Conservation (phyloP, 2,797 vertebrate genomes). For the Myripristis jacobus region DNA sequence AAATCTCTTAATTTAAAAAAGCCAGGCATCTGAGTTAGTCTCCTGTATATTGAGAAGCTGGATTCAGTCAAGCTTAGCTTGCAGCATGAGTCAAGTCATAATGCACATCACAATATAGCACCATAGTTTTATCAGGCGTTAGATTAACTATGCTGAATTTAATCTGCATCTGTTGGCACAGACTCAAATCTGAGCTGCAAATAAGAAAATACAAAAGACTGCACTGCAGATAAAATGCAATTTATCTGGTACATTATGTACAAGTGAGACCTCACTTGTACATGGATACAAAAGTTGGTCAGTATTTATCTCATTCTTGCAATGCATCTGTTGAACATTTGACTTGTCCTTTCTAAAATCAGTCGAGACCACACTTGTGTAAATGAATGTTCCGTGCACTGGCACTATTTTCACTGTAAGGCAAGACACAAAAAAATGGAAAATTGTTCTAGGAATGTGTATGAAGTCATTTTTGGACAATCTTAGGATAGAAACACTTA, state of each 20-base stretch:
- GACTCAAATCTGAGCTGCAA: constrained; percentile 8
- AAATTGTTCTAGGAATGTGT: background rate
- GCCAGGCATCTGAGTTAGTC: background rate
- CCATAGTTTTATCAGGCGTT: background rate
- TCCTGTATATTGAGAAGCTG: background rate
- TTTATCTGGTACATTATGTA: background rate
- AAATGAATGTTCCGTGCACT: background rate
- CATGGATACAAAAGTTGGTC: background rate
- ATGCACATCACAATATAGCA: background rate
- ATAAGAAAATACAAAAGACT: no score
- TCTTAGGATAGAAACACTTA: background rate
- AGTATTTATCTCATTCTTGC: background rate
- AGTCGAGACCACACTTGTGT: no score
- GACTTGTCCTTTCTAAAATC: background rate
- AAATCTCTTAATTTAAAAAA: background rate
- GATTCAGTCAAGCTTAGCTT: background rate
- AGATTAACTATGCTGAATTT: no score
- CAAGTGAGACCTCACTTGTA: background rate
- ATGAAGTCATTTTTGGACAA: background rate
- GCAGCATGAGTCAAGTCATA: background rate
- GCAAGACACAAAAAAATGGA: background rate
- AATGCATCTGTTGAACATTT: background rate
- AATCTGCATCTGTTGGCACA: background rate
- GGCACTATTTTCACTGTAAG: no score
- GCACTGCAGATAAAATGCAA: constrained; percentile 9